These are phyloP conservation scores for Upupa epops DNA, from an alignment of 2,113 vertebrate species.

Conservation along the genomic window DNA sequence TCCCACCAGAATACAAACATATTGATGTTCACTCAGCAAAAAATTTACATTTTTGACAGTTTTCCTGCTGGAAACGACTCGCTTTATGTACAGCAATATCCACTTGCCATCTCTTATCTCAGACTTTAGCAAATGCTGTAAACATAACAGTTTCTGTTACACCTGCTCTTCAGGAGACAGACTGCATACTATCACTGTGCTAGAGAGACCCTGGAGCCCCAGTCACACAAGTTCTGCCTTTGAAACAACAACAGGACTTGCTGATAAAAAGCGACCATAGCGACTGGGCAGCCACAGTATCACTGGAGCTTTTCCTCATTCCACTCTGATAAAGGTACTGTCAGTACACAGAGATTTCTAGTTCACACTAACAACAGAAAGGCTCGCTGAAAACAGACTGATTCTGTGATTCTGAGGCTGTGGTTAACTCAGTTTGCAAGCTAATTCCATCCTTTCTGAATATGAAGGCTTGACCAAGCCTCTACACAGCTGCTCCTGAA, in stretches of 20 bases:
- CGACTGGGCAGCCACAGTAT: not conserved
- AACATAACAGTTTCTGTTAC: not conserved
- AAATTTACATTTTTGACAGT: not conserved
- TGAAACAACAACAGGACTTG: not conserved
- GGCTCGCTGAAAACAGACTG: not conserved
- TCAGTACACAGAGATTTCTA: not conserved
- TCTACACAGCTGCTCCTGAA: not conserved
- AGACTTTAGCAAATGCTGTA: not conserved
- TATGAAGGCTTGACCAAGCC: not conserved
- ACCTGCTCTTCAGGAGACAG: constrained; percentile 16
- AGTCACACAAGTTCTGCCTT: not conserved
- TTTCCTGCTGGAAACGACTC: not conserved
- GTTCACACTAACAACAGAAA: not conserved
- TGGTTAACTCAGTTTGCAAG: not conserved
- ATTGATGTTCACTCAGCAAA: not conserved
- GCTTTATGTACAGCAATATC: not conserved
- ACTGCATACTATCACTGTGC: not conserved
- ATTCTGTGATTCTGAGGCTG: no score
- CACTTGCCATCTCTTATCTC: not conserved
- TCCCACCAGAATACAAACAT: not conserved
- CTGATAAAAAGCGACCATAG: not conserved
- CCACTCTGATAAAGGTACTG: not conserved
- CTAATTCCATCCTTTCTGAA: not conserved
- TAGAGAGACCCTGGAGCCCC: not conserved
- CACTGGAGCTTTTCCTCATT: constrained; percentile 19